Conservation (phyloP, 2,113 vertebrate genomes). For the Xerus inauris region DNA sequence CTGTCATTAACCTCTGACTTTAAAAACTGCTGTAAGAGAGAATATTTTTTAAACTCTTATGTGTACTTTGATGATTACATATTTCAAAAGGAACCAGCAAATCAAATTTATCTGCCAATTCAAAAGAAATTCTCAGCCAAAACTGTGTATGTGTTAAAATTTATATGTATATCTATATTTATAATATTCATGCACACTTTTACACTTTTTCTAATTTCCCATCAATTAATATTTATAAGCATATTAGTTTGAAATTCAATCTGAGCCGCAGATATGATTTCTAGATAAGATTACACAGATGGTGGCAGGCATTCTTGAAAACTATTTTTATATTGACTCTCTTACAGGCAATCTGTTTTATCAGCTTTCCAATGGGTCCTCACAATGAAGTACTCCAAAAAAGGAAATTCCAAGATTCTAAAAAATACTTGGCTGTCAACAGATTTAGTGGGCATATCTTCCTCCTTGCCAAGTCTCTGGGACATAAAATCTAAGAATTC, state of each 20-base stretch:
- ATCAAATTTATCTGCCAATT: slow-evolving; percentile 62
- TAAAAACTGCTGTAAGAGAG: slow-evolving; percentile 45
- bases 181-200: slow-evolving; percentile 68
- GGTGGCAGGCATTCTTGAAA: slow-evolving; percentile 62
- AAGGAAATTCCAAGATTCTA: slow-evolving; percentile 70
- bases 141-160: slow-evolving; percentile 53
- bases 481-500: slow-evolving; percentile 58
- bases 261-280: slow-evolving; percentile 60
- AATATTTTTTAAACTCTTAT: slow-evolving; percentile 13
- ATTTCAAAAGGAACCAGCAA: slow-evolving; percentile 44
- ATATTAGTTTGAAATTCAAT: slow-evolving; percentile 81
- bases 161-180: slow-evolving; percentile 11
- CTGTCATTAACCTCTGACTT: slow-evolving; percentile 59
- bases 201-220: slow-evolving; percentile 62
- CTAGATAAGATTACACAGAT: slow-evolving; percentile 81
- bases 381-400: slow-evolving; percentile 65
- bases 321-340: slow-evolving; percentile 80
- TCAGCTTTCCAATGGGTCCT: slow-evolving; percentile 70
- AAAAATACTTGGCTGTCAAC: slow-evolving; percentile 73
- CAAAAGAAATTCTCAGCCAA: slow-evolving; percentile 62
- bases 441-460: slow-evolving; percentile 55
- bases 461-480: slow-evolving; percentile 47
- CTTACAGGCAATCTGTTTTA: slow-evolving; percentile 77
- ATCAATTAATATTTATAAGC: slow-evolving; percentile 81
- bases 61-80: slow-evolving; percentile 22